Conservation (phyloP, 1,140 invertebrate species). For the Eurytemora carolleeae region DNA sequence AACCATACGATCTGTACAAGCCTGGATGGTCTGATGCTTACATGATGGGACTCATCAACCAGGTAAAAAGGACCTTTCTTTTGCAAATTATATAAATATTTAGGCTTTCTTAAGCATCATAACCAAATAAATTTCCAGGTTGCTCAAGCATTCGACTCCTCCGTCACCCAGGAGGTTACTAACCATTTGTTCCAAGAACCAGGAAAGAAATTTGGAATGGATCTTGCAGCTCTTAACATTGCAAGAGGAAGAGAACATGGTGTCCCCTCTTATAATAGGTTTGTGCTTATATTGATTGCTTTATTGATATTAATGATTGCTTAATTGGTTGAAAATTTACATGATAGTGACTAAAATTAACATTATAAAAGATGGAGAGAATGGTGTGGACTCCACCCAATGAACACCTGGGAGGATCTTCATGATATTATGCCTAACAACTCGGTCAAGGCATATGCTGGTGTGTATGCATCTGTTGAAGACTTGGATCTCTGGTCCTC, state of each 20-base stretch:
- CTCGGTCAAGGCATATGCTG: constrained; percentile 36
- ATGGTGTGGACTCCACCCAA: not conserved
- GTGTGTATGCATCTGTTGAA: constrained; percentile 41
- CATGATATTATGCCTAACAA: not conserved
- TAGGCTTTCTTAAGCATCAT: too few relatives aligned
- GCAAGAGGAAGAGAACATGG: constrained; percentile 41
- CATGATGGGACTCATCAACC: constrained; percentile 74
- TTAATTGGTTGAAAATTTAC: too few relatives aligned
- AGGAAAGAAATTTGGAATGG: constrained; percentile 29
- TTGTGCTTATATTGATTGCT: too few relatives aligned
- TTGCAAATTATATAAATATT: too few relatives aligned
- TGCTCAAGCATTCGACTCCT: constrained; percentile 81
- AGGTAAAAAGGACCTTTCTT: too few relatives aligned
- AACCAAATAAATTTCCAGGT: too few relatives aligned
- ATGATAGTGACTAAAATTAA: too few relatives aligned
- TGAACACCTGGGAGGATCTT: not conserved
- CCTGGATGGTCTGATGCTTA: constrained; percentile 76
- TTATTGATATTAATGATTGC: too few relatives aligned
- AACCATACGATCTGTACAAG: constrained; percentile 71
- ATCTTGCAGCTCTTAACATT: constrained; percentile 44
- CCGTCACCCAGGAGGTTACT: constrained; percentile 45
- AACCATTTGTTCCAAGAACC: constrained; percentile 28
- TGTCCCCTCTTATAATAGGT: constrained; percentile 27
- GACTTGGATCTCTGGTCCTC: constrained; percentile 31
- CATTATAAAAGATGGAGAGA: constrained; percentile 22